Conservation (phyloP, 2,888 invertebrate species). For the Eilema griseolum region DNA sequence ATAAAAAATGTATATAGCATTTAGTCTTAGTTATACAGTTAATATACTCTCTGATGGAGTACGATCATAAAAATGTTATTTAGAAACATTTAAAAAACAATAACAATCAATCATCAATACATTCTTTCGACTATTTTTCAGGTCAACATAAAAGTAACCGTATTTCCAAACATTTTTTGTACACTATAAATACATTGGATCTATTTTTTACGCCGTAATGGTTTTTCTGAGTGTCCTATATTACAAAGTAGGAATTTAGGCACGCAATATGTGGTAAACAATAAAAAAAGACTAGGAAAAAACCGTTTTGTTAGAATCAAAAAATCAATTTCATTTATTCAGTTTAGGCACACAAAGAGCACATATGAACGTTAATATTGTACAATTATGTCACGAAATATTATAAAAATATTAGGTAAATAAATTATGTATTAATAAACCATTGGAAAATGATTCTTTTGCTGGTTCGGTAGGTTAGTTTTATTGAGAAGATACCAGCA, state of each 20-base stretch:
- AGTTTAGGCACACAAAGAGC: too few relatives aligned
- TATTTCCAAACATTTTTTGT: constrained; percentile 27
- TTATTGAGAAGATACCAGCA: too few relatives aligned
- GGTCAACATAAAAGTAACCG: constrained; percentile 13
- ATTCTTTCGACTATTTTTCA: constrained; percentile 9
- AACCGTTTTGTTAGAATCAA: too few relatives aligned
- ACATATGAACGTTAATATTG: too few relatives aligned
- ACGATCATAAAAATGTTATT: background rate
- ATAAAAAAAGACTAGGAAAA: background rate
- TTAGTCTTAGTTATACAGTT: background rate
- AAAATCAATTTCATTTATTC: too few relatives aligned
- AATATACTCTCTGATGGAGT: background rate
- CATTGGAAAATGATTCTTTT: too few relatives aligned
- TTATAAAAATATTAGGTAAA: too few relatives aligned
- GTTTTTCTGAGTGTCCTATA: constrained; percentile 17
- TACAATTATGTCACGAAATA: too few relatives aligned
- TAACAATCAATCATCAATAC: constrained; percentile 17
- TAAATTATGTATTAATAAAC: too few relatives aligned
- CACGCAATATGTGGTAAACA: background rate
- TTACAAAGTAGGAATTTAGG: background rate
- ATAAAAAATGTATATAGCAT: too few relatives aligned
- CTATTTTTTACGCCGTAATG: constrained; percentile 28
- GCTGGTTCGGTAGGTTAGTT: too few relatives aligned
- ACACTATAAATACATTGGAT: constrained; percentile 16
- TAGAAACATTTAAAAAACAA: constrained; percentile 4